phyloP scores from a whole-genome alignment of 2,888 invertebrate species.

The Conus canariensis region DNA sequence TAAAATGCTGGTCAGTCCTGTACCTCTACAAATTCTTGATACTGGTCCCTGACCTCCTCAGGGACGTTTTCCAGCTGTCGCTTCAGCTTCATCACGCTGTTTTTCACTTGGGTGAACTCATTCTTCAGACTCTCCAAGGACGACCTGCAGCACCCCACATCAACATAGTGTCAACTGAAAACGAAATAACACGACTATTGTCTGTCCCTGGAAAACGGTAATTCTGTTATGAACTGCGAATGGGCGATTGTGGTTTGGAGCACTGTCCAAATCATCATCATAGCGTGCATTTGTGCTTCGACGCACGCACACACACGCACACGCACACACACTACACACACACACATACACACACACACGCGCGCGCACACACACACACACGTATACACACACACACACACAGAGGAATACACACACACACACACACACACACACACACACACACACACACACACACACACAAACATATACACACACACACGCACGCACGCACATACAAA shows the following conservation, averaged over 20 bases:
- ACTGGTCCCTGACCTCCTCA: constrained; percentile 91
- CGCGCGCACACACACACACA: no score
- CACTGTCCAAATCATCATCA: no score
- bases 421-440: neutral
- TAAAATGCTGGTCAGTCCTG: constrained; percentile 31
- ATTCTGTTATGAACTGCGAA: no score
- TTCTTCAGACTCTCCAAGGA: constrained; percentile 93
- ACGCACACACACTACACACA: no score
- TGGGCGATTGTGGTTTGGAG: no score
- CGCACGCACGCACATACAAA: neutral
- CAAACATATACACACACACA: neutral
- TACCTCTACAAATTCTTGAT: constrained; percentile 92
- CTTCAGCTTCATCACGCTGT: constrained; percentile 88
- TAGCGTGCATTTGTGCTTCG: neutral
- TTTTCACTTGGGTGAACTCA: constrained; percentile 91
- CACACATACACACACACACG: no score
- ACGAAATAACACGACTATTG: no score
- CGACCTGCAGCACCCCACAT: constrained; percentile 82
- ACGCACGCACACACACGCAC: no score
- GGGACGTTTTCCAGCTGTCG: constrained; percentile 89
- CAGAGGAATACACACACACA: neutral
- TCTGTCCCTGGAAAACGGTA: no score
- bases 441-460: neutral
- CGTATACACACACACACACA: neutral
- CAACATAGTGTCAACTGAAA: no score